Evolutionary conservation across 1,140 invertebrate species (phyloP).

Genomic region (Drosophila ercepeae): DNA sequence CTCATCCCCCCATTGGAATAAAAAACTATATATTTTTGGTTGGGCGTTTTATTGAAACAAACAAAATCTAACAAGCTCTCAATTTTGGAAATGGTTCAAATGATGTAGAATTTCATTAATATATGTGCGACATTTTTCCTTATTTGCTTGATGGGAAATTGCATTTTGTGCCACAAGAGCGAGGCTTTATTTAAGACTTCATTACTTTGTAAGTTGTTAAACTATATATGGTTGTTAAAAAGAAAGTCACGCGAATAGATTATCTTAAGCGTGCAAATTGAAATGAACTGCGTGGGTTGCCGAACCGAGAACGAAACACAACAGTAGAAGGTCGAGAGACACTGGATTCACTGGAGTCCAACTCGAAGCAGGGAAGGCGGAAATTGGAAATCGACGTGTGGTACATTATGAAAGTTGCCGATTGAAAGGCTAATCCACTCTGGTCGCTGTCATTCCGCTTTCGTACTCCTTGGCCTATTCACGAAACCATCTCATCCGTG

Average conservation of each 20-base stretch:
- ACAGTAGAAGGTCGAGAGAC: slow-evolving; percentile 14
- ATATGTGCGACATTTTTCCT: slow-evolving; percentile 25
- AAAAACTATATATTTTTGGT: not conserved
- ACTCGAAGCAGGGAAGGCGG: slow-evolving; percentile 1
- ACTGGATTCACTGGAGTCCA: not conserved
- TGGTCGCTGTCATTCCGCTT: slow-evolving; percentile 1
- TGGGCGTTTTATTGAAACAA: slow-evolving; percentile 48
- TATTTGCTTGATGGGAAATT: slow-evolving; percentile 27
- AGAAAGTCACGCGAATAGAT: slow-evolving; percentile 19
- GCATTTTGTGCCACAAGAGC: slow-evolving; percentile 2
- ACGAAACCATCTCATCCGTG: slow-evolving; percentile 14
- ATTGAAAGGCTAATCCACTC: slow-evolving; percentile 1
- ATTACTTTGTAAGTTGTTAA: slow-evolving; percentile 37
- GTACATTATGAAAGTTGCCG: slow-evolving; percentile 14
- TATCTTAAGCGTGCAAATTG: slow-evolving; percentile 13
- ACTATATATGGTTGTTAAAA: slow-evolving; percentile 16
- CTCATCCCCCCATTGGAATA: not conserved
- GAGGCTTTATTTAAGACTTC: slow-evolving; percentile 12
- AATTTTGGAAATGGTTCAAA: slow-evolving; percentile 40
- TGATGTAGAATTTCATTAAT: slow-evolving; percentile 34
- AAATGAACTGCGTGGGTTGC: slow-evolving; percentile 13
- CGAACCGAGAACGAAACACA: slow-evolving; percentile 29
- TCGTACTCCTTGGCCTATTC: not conserved
- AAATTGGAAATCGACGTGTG: slow-evolving; percentile 7
- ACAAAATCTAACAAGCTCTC: slow-evolving; percentile 42